A percentile compares a stretch with the other conserved stretches of the same genome.
These are phyloP conservation scores for Athalia rosae DNA, from an alignment of 2,888 invertebrate genomes.

Conservation along the genomic window DNA sequence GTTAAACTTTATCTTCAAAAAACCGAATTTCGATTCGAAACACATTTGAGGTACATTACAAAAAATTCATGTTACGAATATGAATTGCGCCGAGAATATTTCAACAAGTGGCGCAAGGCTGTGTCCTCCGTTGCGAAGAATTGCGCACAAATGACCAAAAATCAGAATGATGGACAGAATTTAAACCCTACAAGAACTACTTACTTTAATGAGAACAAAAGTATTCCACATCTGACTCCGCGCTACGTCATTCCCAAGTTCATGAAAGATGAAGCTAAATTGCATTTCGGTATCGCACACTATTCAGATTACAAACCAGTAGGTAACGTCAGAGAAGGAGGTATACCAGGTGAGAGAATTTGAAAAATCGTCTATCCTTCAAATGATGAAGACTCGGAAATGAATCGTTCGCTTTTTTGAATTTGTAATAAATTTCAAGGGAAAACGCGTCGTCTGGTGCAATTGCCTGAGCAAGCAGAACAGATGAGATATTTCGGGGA, in stretches of 20 bases:
- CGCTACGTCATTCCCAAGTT: slow-evolving; percentile 30
- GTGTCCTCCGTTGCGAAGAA: not conserved
- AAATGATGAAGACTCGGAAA: not conserved
- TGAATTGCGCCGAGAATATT: slow-evolving; percentile 54
- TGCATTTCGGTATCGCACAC: slow-evolving; percentile 9
- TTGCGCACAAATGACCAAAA: not conserved
- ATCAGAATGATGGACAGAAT: not conserved
- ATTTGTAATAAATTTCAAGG: not conserved
- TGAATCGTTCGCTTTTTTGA: not conserved
- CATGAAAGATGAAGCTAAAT: slow-evolving; percentile 36
- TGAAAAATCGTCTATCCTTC: not conserved
- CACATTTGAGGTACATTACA: slow-evolving; percentile 47
- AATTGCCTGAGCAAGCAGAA: too few relatives aligned
- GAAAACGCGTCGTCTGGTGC: not conserved
- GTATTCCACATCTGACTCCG: slow-evolving; percentile 17
- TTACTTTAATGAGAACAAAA: slow-evolving; percentile 8
- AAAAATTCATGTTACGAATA: slow-evolving; percentile 50
- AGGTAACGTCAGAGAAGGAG: not conserved
- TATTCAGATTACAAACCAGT: slow-evolving; percentile 4
- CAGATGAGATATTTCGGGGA: too few relatives aligned
- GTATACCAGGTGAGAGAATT: not conserved
- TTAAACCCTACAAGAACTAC: not conserved
- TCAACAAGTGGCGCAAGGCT: slow-evolving; percentile 52
- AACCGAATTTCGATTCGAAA: slow-evolving; percentile 48
- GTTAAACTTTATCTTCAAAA: slow-evolving; percentile 49